Percentiles rank a stretch among this genome's conserved stretches.
phyloP scores from a whole-genome alignment of 2,797 vertebrate genomes.

The Neoniphon sammara region DNA sequence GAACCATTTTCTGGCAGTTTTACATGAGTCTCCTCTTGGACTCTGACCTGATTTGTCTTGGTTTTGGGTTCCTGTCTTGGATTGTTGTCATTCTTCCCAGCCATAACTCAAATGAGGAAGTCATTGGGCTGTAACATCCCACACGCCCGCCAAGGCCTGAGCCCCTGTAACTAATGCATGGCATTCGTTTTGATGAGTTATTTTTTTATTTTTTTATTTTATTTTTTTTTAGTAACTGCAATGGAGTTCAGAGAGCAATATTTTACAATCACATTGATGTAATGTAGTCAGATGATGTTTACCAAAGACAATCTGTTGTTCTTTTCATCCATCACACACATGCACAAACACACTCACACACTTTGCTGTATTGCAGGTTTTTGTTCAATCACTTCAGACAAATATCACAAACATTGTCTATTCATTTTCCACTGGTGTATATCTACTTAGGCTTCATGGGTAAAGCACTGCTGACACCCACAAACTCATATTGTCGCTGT shows the following conservation, averaged over 20 bases:
- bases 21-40: slow-evolving; percentile 33
- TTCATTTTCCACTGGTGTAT: not conserved
- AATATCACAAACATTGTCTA: not conserved
- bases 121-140: slow-evolving; percentile 69
- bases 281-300: no score
- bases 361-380: not conserved
- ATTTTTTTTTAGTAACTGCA: no score
- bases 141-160: slow-evolving; percentile 56
- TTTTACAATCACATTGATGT: no score
- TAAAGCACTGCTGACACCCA: slow-evolving; percentile 13
- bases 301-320: no score
- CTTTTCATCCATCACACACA: no score
- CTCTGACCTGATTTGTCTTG: slow-evolving; percentile 46
- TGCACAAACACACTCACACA: not conserved
- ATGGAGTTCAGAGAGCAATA: no score
- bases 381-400: not conserved
- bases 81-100: slow-evolving; percentile 52
- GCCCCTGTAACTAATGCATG: slow-evolving; percentile 65
- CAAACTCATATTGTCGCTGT: slow-evolving; percentile 1
- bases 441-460: not conserved
- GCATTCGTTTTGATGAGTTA: slow-evolving; percentile 62
- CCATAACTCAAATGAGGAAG: slow-evolving; percentile 74
- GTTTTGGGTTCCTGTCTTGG: slow-evolving; percentile 45
- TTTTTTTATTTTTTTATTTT: no score
- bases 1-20: not conserved